phyloP scores from a whole-genome alignment of 2,113 vertebrate species.

The Chlamydotis undulata region DNA sequence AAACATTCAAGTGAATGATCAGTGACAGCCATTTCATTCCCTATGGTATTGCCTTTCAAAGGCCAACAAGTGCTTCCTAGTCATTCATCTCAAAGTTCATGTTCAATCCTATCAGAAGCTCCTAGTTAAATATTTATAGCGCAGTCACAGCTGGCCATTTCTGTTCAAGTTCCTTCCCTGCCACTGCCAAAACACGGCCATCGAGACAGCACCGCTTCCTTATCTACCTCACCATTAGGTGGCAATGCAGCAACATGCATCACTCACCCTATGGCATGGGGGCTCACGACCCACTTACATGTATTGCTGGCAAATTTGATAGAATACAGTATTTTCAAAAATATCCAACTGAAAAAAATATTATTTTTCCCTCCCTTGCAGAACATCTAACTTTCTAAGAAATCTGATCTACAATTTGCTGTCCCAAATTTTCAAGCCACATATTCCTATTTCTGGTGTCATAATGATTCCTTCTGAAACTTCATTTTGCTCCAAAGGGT shows the following conservation, averaged over 20 bases:
- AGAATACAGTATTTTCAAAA: not conserved
- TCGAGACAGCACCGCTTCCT: accelerated
- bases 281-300: accelerated
- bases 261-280: accelerated
- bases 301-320: not conserved
- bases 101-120: not conserved
- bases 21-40: not conserved
- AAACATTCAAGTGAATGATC: not conserved
- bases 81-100: not conserved
- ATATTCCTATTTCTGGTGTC: not conserved
- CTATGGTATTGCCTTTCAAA: not conserved
- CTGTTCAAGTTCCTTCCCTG: not conserved
- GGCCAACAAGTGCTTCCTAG: not conserved
- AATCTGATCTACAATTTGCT: not conserved
- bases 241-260: not conserved
- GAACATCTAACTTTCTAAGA: not conserved
- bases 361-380: not conserved
- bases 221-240: constrained; percentile 3
- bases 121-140: not conserved
- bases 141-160: not conserved
- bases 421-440: not conserved
- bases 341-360: not conserved
- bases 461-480: not conserved
- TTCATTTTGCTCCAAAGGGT: not conserved
- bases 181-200: accelerated